Conservation (phyloP, 2,113 vertebrate species). For the Otolemur garnettii region DNA sequence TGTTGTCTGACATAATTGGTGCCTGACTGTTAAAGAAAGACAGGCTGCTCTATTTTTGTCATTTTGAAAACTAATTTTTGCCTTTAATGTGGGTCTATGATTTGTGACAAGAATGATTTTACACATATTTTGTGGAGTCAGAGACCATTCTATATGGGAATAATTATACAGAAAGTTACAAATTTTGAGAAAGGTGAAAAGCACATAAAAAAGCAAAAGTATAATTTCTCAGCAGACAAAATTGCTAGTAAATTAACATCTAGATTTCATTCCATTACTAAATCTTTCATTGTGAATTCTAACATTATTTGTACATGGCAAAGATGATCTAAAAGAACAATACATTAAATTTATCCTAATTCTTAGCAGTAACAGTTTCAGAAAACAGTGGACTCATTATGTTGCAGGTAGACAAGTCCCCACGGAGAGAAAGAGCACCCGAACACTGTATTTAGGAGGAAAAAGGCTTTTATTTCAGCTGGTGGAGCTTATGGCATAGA, state of each 20-base stretch:
- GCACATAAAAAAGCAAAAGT: not conserved
- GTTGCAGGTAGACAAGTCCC: too few species aligned
- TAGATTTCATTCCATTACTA: not conserved
- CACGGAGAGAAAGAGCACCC: too few species aligned
- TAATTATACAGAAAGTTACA: not conserved
- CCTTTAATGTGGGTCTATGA: not conserved
- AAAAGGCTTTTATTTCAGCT: too few species aligned
- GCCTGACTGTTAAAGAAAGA: constrained; percentile 17
- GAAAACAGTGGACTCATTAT: not conserved
- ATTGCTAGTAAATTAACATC: not conserved
- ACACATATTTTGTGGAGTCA: not conserved
- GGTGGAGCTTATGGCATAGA: too few species aligned
- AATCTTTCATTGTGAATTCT: not conserved
- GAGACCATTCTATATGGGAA: not conserved
- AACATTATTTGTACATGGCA: not conserved
- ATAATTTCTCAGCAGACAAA: not conserved
- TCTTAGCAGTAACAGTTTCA: not conserved
- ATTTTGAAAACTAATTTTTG: not conserved
- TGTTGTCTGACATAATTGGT: not conserved
- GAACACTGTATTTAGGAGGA: too few species aligned
- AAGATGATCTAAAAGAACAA: not conserved
- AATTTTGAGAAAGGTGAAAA: constrained; percentile 22
- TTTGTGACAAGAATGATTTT: not conserved
- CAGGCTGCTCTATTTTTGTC: not conserved
- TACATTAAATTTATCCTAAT: not conserved